Evolutionary conservation across 2,888 invertebrate genomes (phyloP), one percentile per base, ranked within the genome.

Genomic region (Lordiphosa andalusiaca): DNA sequence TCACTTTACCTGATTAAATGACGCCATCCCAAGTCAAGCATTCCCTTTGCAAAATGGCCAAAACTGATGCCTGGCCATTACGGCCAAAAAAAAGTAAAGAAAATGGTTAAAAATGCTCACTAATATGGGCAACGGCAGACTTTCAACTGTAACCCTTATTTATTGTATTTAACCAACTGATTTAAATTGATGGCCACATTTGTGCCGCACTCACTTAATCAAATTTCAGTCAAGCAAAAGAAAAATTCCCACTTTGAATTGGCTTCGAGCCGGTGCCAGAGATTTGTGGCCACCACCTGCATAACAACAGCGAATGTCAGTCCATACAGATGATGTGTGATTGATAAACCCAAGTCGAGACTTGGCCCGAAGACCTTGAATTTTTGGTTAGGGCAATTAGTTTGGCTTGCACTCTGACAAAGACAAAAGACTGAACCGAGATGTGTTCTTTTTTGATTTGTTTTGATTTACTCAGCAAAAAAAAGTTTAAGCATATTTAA

Each of bases 1-100:
- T 86, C 81, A 85, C 86, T 81, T 85, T 81, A 74, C 62, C 86
- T 81, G 81, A 81, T 81, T 85, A 81, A 81, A 84, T 82, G 82
- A 67, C 78, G 74, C 69, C 78, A 69, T 62, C 52, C 62, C 58
- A 78, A 19, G 48, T 53, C 39, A 51, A 58, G 50, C 62, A 46
- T 49, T 61, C 46, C 44, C 60, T 57, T 59, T 36, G 25, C 46
- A 37, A 19, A 62, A 67, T 64, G 80, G 62, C 58, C 62, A 56
- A 82, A 62, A 71, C 56, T 60, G 71, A 78, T 73, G 71, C 52
- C 53, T 44, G 12, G 56, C 78, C 80, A 84, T 82, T 85, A 82
- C 48, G 58, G 49, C 10, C 3, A 7, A 10, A 10, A 25, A 25
- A 25, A 25, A 56, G 68, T n/a, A n/a, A n/a, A n/a, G n/a, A n/a